Evolutionary conservation across 2,113 vertebrate species (phyloP).

Genomic region (Lynx canadensis): DNA sequence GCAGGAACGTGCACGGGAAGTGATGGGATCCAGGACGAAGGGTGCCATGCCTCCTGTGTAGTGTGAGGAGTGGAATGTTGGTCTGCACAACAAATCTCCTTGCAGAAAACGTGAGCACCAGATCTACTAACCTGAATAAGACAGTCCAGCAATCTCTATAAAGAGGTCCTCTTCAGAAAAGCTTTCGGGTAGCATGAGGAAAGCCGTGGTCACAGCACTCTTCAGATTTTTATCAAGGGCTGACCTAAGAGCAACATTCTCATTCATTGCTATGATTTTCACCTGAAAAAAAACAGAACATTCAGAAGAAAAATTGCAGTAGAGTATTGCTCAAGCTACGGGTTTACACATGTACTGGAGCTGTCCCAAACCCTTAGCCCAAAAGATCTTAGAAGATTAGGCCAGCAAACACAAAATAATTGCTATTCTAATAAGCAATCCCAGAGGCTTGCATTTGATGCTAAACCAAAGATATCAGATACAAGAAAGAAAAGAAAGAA

Average conservation of each 20-base stretch:
- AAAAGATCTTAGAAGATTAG: not conserved
- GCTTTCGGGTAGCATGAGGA: slow-evolving; percentile 97
- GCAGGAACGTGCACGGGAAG: too few species aligned
- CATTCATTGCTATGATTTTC: slow-evolving; percentile 92
- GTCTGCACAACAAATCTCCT: not conserved
- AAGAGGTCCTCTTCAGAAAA: slow-evolving; percentile 96
- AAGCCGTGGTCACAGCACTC: slow-evolving; percentile 93
- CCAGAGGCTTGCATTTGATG: not conserved
- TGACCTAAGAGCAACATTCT: slow-evolving; percentile 87
- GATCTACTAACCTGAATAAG: slow-evolving; percentile 90
- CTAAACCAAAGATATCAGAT: slow-evolving; percentile 5
- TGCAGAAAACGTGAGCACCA: too few species aligned
- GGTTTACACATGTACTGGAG: accelerated
- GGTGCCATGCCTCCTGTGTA: accelerated
- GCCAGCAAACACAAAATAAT: not conserved
- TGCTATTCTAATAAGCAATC: not conserved
- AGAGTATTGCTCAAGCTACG: not conserved
- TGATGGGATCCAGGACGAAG: not conserved
- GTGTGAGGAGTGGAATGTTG: not conserved
- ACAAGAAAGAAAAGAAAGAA: not conserved
- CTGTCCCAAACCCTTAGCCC: not conserved
- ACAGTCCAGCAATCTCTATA: slow-evolving; percentile 94
- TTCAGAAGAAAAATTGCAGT: not conserved
- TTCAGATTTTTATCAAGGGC: slow-evolving; percentile 93
- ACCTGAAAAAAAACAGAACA: slow-evolving; percentile 87